Base-by-base conservation (phyloP, 2,797 vertebrate species). In the Sebastes trivittatus region DNA sequence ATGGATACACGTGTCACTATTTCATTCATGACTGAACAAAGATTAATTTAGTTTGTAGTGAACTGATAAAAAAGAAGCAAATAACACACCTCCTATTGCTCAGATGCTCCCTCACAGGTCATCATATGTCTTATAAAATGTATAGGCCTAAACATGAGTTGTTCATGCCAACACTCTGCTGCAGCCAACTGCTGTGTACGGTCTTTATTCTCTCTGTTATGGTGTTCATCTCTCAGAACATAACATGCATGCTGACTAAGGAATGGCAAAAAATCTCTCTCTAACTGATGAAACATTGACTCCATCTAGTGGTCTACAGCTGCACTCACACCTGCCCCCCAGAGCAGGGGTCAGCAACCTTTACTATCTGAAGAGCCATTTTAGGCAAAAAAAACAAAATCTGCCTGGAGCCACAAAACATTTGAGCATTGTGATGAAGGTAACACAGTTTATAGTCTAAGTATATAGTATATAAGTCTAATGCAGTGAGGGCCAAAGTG, bases 241-340 rank as follows among this genome's bases (percentile, higher is more conserved):
- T 42, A 42, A 42, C 10, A 32, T 20, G 52, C 9, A 32, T 10
- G 14, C 22, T 36, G 20, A 67, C 18, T 58, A 22, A 4, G 14
- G 38, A 42, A 42, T 42, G 38, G 38, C 38, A 14, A 42, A 16
- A 42, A 42, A 14, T 42, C 38, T 70, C 20, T 42, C 20, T 69
- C 18, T 46, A 6, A 42, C 16, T 34, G n/a, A 22, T n/a, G 1
- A 5, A 8, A 46, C 62, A 42, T 8, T 63, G 38, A 0, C 75
- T 64, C 81, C 84, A 55, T 52, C 77, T 84, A 64, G 52, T 82
- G 82, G 79, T 36, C 8, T 11, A 54, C 18, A 58, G 49, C 71
- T 54, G 22, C 62, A 56, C 11, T 46, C 3, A 63, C 58, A 25
- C 9, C 64, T 2, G 14, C 38, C 13, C 38, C 16, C 32, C 58